Conservation (phyloP, 2,888 invertebrate species). For the Trichogramma dendrolimi region DNA sequence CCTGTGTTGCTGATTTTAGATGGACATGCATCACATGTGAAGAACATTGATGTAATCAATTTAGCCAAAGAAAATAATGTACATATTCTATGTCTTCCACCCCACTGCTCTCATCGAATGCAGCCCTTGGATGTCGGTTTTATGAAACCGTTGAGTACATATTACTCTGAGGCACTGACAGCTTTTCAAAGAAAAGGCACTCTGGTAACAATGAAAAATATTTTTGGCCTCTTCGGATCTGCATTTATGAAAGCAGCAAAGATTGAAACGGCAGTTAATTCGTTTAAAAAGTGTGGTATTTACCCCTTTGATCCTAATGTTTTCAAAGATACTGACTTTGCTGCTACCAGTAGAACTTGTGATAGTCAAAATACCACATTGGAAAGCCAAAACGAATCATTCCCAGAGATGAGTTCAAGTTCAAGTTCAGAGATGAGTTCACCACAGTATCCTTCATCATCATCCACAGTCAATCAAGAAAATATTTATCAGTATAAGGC, state of each 20-base stretch:
- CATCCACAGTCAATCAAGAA: no score
- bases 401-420: no score
- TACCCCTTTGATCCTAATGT: background rate
- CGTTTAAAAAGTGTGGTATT: background rate
- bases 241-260: background rate
- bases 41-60: conserved; percentile 38
- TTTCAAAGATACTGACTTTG: background rate
- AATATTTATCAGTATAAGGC: no score
- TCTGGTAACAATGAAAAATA: conserved; percentile 32
- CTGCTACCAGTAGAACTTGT: background rate
- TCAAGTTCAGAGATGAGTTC: no score
- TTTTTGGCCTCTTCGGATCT: conserved; percentile 34
- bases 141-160: conserved; percentile 34
- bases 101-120: conserved; percentile 37
- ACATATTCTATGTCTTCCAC: conserved; percentile 42
- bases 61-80: conserved; percentile 34
- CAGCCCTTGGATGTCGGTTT: conserved; percentile 36
- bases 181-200: conserved; percentile 35
- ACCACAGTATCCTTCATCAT: no score
- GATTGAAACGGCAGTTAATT: background rate
- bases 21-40: conserved; percentile 42
- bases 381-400: no score
- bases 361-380: no score
- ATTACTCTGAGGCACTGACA: conserved; percentile 33
- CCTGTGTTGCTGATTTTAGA: conserved; percentile 45